These are phyloP conservation scores for Stichodactyla mertensii DNA, from an alignment of 64 coral and sea anemone genomes.

Conservation along the genomic window DNA sequence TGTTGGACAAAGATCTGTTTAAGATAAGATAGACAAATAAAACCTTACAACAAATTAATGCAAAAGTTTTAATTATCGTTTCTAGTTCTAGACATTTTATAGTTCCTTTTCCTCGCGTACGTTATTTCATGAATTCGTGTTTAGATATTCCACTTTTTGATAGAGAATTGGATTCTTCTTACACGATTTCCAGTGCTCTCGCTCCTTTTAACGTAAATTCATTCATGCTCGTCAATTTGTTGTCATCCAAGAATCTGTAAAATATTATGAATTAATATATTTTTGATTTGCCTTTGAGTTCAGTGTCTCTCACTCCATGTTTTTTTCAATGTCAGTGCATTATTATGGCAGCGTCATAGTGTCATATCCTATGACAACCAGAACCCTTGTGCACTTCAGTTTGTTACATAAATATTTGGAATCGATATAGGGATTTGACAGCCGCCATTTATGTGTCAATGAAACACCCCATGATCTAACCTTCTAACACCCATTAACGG, in stretches of 20 bases:
- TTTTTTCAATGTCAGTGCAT: no score
- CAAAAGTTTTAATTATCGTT: no score
- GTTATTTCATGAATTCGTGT: neutral
- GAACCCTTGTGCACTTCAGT: no score
- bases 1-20: neutral
- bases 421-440: no score
- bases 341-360: no score
- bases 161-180: neutral
- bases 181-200: constrained; percentile 30
- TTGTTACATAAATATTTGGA: no score
- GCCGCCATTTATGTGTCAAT: no score
- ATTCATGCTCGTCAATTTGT: constrained; percentile 28
- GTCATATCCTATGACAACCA: no score
- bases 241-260: constrained; percentile 36
- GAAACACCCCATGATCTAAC: no score
- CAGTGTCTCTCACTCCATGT: no score
- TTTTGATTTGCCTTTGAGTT: no score
- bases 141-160: neutral
- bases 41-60: neutral
- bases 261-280: neutral
- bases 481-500: neutral
- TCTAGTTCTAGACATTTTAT: neutral
- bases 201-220: constrained; percentile 25
- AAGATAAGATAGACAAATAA: neutral
- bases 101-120: neutral